These are phyloP conservation scores for Pseudocheirus occidentalis DNA, from an alignment of 2,797 vertebrate species.

Conservation along the genomic window DNA sequence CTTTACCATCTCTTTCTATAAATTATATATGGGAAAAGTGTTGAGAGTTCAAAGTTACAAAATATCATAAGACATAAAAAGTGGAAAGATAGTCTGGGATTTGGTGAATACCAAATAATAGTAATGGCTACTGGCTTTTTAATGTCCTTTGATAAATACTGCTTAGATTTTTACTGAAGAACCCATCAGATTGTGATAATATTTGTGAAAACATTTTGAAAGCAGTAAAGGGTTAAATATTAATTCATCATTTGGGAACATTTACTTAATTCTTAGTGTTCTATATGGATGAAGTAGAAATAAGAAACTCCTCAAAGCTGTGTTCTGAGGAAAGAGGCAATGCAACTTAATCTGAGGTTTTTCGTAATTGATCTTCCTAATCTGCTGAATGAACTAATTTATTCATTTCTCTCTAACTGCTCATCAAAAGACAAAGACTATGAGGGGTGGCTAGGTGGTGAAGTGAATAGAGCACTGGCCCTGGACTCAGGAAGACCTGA, in stretches of 20 bases:
- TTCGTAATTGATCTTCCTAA: neutral
- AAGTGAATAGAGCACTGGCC: too few species aligned
- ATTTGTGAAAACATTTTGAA: neutral
- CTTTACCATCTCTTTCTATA: neutral
- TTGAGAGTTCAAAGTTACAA: neutral
- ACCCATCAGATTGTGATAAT: neutral
- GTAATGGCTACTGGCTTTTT: neutral
- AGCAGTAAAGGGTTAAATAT: neutral
- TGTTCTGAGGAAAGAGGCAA: neutral
- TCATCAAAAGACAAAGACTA: neutral
- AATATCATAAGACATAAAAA: neutral
- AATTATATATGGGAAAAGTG: neutral
- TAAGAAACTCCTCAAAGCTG: neutral
- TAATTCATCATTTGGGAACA: neutral
- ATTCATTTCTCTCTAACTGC: neutral
- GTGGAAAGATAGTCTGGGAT: neutral
- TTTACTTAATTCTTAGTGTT: neutral
- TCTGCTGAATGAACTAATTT: neutral
- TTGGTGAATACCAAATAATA: neutral
- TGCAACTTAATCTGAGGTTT: neutral
- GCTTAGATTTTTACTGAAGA: neutral
- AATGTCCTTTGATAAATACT: neutral
- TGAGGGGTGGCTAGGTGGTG: too few species aligned
- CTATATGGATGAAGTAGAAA: neutral
- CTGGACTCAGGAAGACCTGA: too few species aligned